A percentile compares a stretch with the other conserved stretches of the same genome.
phyloP scores from a whole-genome alignment of 2,888 invertebrate genomes.

The Yponomeuta cagnagella region DNA sequence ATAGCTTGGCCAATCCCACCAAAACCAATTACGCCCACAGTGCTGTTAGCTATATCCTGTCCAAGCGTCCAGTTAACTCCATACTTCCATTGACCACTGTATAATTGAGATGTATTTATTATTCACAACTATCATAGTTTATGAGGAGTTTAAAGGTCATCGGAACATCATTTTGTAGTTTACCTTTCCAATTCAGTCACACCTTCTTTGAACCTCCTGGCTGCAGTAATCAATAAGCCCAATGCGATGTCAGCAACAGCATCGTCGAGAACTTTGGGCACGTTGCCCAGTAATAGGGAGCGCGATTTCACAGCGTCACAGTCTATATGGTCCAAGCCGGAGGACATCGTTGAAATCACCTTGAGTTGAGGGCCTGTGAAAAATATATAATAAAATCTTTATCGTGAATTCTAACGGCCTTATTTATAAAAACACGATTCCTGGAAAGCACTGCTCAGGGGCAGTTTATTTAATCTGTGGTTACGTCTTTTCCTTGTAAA shows the following conservation, averaged over 20 bases:
- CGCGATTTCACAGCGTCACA: conserved; percentile 80
- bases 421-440: too few species aligned
- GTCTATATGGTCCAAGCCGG: conserved; percentile 91
- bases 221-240: conserved; percentile 83
- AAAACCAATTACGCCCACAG: conserved; percentile 89
- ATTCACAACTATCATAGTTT: not conserved
- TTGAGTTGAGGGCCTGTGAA: conserved; percentile 79
- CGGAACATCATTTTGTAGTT: conserved; percentile 5
- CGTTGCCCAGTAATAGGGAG: conserved; percentile 86
- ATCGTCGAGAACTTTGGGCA: conserved; percentile 83
- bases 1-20: conserved; percentile 87
- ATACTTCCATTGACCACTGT: conserved; percentile 79
- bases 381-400: too few species aligned
- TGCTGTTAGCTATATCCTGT: conserved; percentile 83
- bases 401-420: too few species aligned
- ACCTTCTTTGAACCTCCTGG: conserved; percentile 86
- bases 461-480: too few species aligned
- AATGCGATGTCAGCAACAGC: conserved; percentile 91
- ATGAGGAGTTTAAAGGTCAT: not conserved
- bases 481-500: too few species aligned
- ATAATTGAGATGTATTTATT: conserved; percentile 8
- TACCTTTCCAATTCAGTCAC: conserved; percentile 78
- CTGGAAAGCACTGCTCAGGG: too few species aligned
- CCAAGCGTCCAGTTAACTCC: conserved; percentile 87
- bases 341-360: conserved; percentile 88